These are phyloP conservation scores for Erpornis zantholeuca DNA, from an alignment of 2,113 vertebrate genomes.

Conservation along the genomic window DNA sequence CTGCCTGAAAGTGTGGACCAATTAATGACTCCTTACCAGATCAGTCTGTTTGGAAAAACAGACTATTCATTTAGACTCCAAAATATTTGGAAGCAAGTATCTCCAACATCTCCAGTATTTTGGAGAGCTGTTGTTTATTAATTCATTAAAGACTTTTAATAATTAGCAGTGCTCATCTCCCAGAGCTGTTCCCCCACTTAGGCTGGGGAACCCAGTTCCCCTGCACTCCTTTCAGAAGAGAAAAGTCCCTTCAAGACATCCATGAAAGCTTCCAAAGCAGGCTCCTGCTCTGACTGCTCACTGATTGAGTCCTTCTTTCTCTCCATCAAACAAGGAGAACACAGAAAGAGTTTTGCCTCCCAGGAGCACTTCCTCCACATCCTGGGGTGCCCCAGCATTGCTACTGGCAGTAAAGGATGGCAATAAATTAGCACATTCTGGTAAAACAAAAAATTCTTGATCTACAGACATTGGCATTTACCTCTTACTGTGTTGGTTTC, in stretches of 20 bases:
- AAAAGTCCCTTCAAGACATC: not conserved
- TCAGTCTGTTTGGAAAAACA: not conserved
- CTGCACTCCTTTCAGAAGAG: not conserved
- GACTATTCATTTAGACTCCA: not conserved
- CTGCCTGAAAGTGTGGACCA: not conserved
- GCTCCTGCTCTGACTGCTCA: not conserved
- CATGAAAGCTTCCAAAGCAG: not conserved
- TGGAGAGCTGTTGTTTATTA: too few relatives aligned
- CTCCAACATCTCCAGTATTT: too few relatives aligned
- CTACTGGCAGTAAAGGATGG: not conserved
- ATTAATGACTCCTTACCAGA: not conserved
- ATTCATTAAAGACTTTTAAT: not conserved
- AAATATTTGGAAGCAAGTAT: slow-evolving; percentile 9
- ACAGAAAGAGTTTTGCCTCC: not conserved
- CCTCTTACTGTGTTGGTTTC: not conserved
- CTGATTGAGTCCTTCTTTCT: not conserved
- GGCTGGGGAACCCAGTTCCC: not conserved
- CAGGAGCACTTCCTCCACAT: not conserved
- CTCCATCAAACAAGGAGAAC: not conserved
- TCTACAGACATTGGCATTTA: not conserved
- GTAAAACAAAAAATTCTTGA: not conserved
- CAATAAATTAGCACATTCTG: not conserved
- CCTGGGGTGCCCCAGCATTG: not conserved
- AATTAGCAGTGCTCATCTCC: not conserved
- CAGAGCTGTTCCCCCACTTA: not conserved